Percentiles rank a stretch among this genome's conserved stretches.
Conservation (phyloP, 2,797 vertebrate genomes). For the Enteromius argenteus region DNA sequence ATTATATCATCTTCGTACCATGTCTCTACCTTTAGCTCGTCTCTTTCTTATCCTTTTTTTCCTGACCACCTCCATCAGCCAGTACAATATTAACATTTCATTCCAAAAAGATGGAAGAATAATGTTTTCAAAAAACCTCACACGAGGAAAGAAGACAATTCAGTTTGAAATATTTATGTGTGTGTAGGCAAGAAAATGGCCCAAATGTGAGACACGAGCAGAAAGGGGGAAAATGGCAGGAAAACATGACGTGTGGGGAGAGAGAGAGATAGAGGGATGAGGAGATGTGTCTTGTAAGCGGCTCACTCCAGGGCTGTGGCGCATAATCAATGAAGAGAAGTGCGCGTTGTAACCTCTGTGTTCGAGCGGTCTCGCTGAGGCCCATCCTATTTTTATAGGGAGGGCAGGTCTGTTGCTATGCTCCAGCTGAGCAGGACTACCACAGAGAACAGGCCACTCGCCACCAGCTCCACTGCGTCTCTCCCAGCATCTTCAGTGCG, state of each 20-base stretch:
- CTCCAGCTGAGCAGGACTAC: constrained; percentile 72
- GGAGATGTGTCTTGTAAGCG: constrained; percentile 74
- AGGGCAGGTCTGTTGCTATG: constrained; percentile 83
- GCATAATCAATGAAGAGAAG: constrained; percentile 82
- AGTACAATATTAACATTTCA: constrained; percentile 46
- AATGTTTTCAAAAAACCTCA: constrained; percentile 20
- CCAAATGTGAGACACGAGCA: constrained; percentile 17
- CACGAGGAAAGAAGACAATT: constrained; percentile 29
- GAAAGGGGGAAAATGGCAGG: constrained; percentile 68
- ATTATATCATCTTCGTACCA: neutral
- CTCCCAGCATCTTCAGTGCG: constrained; percentile 17
- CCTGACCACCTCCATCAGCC: neutral
- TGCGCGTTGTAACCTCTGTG: constrained; percentile 74
- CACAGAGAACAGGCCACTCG: constrained; percentile 52
- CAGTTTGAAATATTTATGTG: constrained; percentile 55
- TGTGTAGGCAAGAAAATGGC: constrained; percentile 37
- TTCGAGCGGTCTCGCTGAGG: constrained; percentile 72
- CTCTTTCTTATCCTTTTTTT: neutral
- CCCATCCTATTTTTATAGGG: constrained; percentile 83
- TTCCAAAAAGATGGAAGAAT: constrained; percentile 40
- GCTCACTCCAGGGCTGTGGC: constrained; percentile 72
- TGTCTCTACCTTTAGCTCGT: neutral
- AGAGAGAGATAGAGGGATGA: constrained; percentile 52
- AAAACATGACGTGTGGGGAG: constrained; percentile 39
- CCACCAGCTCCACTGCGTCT: constrained; percentile 41